A percentile compares a stretch with the other conserved stretches of the same genome.
phyloP scores from a whole-genome alignment of 2,888 invertebrate genomes.

The Mythimna impura region DNA sequence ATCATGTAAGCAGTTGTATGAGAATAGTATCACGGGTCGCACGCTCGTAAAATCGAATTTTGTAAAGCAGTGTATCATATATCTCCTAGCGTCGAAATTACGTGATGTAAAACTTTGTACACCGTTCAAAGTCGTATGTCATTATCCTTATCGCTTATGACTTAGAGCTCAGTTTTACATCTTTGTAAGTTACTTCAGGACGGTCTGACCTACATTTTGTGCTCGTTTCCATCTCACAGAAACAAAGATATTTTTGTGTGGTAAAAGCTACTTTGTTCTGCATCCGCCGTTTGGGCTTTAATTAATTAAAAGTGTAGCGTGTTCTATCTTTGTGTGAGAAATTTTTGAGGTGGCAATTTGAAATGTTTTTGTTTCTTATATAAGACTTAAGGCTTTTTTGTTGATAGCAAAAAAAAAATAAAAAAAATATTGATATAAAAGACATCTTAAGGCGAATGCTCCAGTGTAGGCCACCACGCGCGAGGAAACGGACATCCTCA shows the following conservation, averaged over 20 bases:
- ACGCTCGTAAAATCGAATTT: too few species aligned
- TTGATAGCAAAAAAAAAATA: neutral
- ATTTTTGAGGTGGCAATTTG: constrained; percentile 55
- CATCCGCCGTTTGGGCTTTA: constrained; percentile 76
- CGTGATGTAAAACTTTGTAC: neutral
- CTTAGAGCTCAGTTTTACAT: constrained; percentile 73
- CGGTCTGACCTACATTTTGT: constrained; percentile 82
- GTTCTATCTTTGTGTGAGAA: constrained; percentile 54
- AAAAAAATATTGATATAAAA: neutral
- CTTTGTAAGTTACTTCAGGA: constrained; percentile 80
- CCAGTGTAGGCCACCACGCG: too few species aligned
- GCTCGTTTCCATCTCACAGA: constrained; percentile 77
- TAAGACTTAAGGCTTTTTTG: constrained; percentile 3
- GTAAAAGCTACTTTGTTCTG: constrained; percentile 80
- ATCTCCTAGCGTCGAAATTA: neutral
- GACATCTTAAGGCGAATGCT: too few species aligned
- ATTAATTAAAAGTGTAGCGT: constrained; percentile 79
- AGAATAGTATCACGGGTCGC: too few species aligned
- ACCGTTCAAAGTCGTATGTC: neutral
- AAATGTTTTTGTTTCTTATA: constrained; percentile 32
- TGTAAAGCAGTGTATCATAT: neutral
- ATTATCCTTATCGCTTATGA: constrained; percentile 50
- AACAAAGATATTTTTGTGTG: constrained; percentile 84
- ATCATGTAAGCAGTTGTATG: too few species aligned
- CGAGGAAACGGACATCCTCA: too few species aligned